phyloP scores from a whole-genome alignment of 1,140 invertebrate genomes.

The Melanaphis sacchari region DNA sequence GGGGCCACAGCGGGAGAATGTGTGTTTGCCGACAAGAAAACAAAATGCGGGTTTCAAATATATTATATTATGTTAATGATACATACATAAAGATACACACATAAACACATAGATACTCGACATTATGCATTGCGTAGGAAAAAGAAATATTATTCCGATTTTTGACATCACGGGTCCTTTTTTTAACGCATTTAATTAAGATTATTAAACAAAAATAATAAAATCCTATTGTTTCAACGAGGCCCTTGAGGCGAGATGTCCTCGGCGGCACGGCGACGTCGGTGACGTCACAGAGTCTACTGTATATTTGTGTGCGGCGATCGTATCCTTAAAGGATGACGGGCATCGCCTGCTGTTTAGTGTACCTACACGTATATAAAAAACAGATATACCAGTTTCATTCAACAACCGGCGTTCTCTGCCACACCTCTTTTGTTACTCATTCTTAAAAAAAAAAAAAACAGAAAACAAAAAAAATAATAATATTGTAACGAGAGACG shows the following conservation, averaged over 20 bases:
- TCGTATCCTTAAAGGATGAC: constrained; percentile 54
- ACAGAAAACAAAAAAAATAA: not conserved
- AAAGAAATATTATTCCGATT: constrained; percentile 3
- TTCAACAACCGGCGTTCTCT: constrained; percentile 26
- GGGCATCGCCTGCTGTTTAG: constrained; percentile 29
- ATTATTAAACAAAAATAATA: not conserved
- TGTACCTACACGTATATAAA: not conserved
- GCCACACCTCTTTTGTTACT: constrained; percentile 51
- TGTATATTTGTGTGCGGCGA: constrained; percentile 33
- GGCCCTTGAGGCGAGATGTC: not conserved
- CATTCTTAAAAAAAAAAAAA: constrained; percentile 35
- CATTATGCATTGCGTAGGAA: not conserved
- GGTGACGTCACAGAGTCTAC: constrained; percentile 50
- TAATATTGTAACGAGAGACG: not conserved
- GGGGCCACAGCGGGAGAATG: constrained; percentile 21
- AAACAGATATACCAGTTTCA: constrained; percentile 48
- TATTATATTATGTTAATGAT: not conserved
- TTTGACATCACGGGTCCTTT: not conserved
- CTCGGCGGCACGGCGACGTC: not conserved
- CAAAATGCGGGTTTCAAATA: constrained; percentile 18
- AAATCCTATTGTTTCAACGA: constrained; percentile 33
- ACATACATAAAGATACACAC: not conserved
- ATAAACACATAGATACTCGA: not conserved
- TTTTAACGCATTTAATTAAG: not conserved
- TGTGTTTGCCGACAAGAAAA: not conserved